Evolutionary conservation across 2,888 invertebrate species (phyloP), one percentile per base, ranked within the genome.

Genomic region (Hypena proboscidalis): DNA sequence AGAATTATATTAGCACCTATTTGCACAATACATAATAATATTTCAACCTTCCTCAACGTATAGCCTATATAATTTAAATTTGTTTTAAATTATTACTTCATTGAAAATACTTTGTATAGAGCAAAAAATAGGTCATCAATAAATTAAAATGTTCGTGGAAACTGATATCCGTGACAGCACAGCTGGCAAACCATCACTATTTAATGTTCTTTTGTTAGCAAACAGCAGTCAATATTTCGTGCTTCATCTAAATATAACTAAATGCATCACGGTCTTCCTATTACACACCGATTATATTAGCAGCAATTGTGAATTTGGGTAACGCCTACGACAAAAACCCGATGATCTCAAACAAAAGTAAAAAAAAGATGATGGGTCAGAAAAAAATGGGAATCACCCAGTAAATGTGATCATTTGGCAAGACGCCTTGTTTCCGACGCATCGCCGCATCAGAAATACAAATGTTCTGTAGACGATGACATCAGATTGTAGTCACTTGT

Each of bases 401-500:
- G 15, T 13, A 30, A 22, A 31, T 35, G 23, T 11, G 37, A 22
- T 5, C 26, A 27, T 46, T 60, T 54, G 57, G 54, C 57, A 46
- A 31, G 10, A 22, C 23, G 29, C 47, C 30, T 37, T 22, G 15
- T 13, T 26, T 19, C 38, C 27, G 37, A 42, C 35, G 23, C 23
- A 30, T 13, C 42, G 15, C 23, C 39, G 26, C 34, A 34, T 22
- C 10, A 10, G 11, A 15, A 17, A 14, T 7, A 26, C 17, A 17
- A 3, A 17, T 4, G n/a, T 4, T 15, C 27, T 14, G 7, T 20
- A 21, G 34, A 8, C 25, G 53, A 26, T 63, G 61, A 58, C 53
- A 52, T 65, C 65, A 63, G 31, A 31, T 30, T 31, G 15, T 19
- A 50, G 41, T 63, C 57, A 63, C 54, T 27, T 60, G 47, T 52